These are phyloP conservation scores for Pelobates cultripes DNA, from an alignment of 2,797 vertebrate species.

Conservation along the genomic window DNA sequence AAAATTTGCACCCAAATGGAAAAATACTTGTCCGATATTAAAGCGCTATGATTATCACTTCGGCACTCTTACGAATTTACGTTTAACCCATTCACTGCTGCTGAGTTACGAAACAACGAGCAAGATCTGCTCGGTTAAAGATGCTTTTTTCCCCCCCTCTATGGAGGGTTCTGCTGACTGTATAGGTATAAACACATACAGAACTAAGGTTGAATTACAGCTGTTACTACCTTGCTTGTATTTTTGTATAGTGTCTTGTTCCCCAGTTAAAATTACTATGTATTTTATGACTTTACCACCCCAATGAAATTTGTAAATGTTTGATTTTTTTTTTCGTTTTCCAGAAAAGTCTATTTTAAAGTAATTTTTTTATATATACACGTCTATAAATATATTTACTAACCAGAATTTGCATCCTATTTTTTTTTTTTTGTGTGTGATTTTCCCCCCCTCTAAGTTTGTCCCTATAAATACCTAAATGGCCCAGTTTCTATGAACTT, in stretches of 20 bases:
- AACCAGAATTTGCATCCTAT: constrained; percentile 1
- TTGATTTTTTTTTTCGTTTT: constrained; percentile 11
- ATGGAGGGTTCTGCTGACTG: background rate
- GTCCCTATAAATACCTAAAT: too few species aligned
- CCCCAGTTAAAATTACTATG: background rate
- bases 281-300: background rate
- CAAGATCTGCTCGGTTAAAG: background rate
- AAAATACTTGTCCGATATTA: too few species aligned
- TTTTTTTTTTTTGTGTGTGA: background rate
- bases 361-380: constrained; percentile 33
- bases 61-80: too few species aligned
- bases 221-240: background rate
- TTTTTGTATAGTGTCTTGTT: background rate
- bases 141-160: background rate
- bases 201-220: background rate
- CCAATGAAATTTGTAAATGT: constrained; percentile 38
- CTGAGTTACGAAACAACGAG: background rate
- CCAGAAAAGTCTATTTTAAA: constrained; percentile 45
- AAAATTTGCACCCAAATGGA: too few species aligned
- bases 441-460: too few species aligned
- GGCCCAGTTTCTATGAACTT: too few species aligned
- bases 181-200: background rate
- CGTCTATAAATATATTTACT: constrained; percentile 51
- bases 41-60: too few species aligned
- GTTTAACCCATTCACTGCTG: background rate